These are phyloP conservation scores for Heterotilapia buettikoferi DNA, from an alignment of 2,113 vertebrate species.

Conservation along the genomic window DNA sequence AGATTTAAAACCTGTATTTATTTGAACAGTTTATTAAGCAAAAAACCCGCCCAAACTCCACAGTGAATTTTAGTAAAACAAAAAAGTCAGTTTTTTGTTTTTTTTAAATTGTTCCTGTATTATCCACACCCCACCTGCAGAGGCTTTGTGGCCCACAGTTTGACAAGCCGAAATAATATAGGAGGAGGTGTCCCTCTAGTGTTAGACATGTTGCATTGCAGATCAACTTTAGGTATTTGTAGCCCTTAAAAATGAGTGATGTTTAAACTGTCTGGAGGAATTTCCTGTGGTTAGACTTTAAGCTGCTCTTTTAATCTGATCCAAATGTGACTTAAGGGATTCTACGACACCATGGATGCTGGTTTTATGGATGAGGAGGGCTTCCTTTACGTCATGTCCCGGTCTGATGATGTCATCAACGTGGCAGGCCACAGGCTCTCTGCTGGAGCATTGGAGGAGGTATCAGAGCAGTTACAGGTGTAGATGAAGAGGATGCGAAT, in stretches of 20 bases:
- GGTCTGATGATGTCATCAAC: conserved; percentile 96
- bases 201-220: neutral
- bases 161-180: neutral
- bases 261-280: neutral
- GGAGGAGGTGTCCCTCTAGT: conserved; percentile 30
- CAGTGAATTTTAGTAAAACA: neutral
- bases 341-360: conserved; percentile 97
- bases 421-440: conserved; percentile 95
- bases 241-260: too few relatives aligned
- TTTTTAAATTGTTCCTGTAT: neutral
- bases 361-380: conserved; percentile 88
- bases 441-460: conserved; percentile 91
- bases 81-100: neutral
- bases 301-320: neutral
- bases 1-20: neutral
- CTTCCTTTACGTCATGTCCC: conserved; percentile 91
- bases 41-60: neutral
- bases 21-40: neutral
- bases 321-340: conserved; percentile 72
- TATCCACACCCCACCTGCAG: neutral
- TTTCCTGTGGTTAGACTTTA: neutral
- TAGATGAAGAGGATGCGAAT: neutral
- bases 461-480: conserved; percentile 22
- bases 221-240: neutral
- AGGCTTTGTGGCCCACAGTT: neutral